Evolutionary conservation across 2,888 invertebrate genomes (phyloP), one percentile per base, ranked within the genome.

Genomic region (Caenorhabditis afra): DNA sequence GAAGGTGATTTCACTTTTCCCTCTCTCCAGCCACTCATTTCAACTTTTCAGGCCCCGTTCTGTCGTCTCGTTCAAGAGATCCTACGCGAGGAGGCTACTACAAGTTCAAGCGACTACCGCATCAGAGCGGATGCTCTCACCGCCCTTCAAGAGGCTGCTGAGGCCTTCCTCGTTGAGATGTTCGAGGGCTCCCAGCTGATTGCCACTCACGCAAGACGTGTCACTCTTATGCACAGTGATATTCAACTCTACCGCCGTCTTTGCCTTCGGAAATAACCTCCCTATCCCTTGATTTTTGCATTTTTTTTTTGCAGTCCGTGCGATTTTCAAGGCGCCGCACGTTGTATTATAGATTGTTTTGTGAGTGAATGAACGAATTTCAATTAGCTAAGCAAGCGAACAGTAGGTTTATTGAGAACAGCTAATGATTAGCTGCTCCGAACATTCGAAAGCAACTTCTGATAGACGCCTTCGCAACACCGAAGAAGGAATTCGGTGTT

Each of bases 101-200:
- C 14, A 5, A 52, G 23, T 16, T 4, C 35, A 1, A n/a, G n/a
- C n/a, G 64, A 71, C 11, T 53, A 16, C 52, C 80, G 82, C 3
- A 66, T 82, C 20, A 62, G 73, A 12, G 37, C 65, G 0, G 80
- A 82, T 14, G 80, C 82, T 4, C 16, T 82, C 22, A 44, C 39
- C 3, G 74, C 70, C 20, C 71, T 82, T 1, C 82, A 82, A 50
- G 82, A 82, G 73, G 83, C 81, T 0, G 57, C 83, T 0, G 83
- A 83, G 57, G 77, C 79, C 1, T 71, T 79, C 37, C 45, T 83
- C 16, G 81, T 83, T 11, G 65, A 79, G 23, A 45, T 79, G 39
- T 79, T 83, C 44, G 81, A 79, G 57, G 73, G 70, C 37, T 55
- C 79, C 1, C 20, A 55, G 1, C 22, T 83, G 23, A 58, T 76